Base-by-base conservation (phyloP, 2,113 vertebrate genomes). In the Cinclus cinclus region DNA sequence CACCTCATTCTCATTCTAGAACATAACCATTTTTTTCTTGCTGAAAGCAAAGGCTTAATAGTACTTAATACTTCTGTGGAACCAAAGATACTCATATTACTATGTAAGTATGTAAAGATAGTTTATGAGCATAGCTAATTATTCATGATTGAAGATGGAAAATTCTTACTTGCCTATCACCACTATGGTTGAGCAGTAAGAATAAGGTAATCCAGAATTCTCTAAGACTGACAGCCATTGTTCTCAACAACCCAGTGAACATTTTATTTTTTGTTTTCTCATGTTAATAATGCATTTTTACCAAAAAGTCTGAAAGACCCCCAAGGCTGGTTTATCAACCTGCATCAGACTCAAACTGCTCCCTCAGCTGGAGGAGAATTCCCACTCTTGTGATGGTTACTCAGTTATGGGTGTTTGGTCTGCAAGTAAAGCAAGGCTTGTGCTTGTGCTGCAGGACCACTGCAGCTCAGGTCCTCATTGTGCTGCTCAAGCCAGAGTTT, bases 311-410 rank as follows among this genome's bases (percentile, higher is more conserved):
- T 87, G 58, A 18, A 69, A 53, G n/a, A 35, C 21, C 6, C 6
- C 2, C 4, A 16, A 39, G 42, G 15, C 37, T 88, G 17, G 11
- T 70, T 74, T 67, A 42, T 81, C 33, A 59, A 9, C 6, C 12
- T 74, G 42, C 22, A 50, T 15, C 15, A 42, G 30, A 21, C 30
- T 90, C 7, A n/a, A 21, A 21, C 13, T 74, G 37, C 30, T 77
- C 1, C 41, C 18, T 63, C 13, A 44, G 15, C 9, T 58, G 44
- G 28, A 47, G 58, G 49, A 67, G 35, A 70, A 47, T 39, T 81
- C 16, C 8, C 0, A 7, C 3, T 74, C 35, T 37, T 9, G 3
- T 33, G 31, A 0, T 2, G 0, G 25, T 31, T 56, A 9, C 18
- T 85, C 17, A 14, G 52, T 39, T 33, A 2, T 18, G 39, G 60